Evolutionary conservation across 2,888 invertebrate genomes (phyloP), one percentile per base, ranked within the genome.

Genomic region (Lottia gigantea): DNA sequence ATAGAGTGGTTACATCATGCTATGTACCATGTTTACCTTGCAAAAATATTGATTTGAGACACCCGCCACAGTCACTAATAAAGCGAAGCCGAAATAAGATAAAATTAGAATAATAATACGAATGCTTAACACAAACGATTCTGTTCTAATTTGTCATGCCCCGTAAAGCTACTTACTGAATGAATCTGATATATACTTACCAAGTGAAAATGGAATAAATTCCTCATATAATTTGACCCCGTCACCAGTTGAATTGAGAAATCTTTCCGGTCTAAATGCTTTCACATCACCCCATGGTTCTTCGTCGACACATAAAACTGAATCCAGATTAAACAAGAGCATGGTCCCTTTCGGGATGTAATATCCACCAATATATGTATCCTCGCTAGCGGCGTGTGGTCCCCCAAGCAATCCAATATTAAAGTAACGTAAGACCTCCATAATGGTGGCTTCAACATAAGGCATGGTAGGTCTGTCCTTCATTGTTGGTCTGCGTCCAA

Each of bases 331-430:
- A 8, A 78, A 71, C 8, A 82, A 47, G 14, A 81, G 74, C 7
- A 76, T 67, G 2, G 79, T 73, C 16, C 75, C 79, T 66, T 79
- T 78, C n/a, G 87, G 86, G 55, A 88, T 85, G 8, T 71, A 69
- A 64, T 80, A 85, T 25, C 83, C 85, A 7, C 75, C 71, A 26
- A 85, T 73, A 0, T 55, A 67, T 15, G 81, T 76, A 47, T 86
- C 85, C 40, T 75, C n/a, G 8, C 71, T 67, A 14, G 77, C 79
- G 6, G 73, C 55, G 79, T 86, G 76, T 71, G 77, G 70, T 47
- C 76, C 40, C 69, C 74, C 31, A 71, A 82, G 55, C 1, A 81
- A 82, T 16, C 79, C 78, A 49, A 84, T 76, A 61, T 75, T 74
- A 3, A 81, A 79, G 15, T 76, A 66, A 40, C 87, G 67, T 55